Evolutionary conservation across 1,140 invertebrate species (phyloP).

Genomic region (Muscidifurax raptorellus): DNA sequence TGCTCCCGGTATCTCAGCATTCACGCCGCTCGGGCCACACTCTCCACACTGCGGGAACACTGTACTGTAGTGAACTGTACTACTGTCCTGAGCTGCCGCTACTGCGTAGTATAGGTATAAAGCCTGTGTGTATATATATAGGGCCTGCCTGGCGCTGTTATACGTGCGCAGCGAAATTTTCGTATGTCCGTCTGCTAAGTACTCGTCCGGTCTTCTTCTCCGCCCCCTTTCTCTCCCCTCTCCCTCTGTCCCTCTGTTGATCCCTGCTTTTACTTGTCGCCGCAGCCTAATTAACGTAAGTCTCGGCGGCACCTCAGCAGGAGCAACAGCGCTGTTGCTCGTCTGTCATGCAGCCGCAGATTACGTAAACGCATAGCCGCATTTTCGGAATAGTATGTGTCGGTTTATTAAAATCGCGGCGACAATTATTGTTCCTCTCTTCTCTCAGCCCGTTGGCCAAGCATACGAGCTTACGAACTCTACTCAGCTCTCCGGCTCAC

Average conservation of each 20-base stretch:
- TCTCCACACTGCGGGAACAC: background rate
- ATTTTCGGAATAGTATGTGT: constrained; percentile 22
- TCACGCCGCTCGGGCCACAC: background rate
- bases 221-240: background rate
- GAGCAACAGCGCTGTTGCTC: constrained; percentile 6
- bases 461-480: background rate
- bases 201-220: background rate
- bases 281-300: background rate
- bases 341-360: background rate
- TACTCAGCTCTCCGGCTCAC: background rate
- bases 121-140: background rate
- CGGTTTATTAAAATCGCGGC: constrained; percentile 2
- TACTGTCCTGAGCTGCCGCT: background rate
- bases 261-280: background rate
- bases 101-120: background rate
- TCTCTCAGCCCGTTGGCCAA: background rate
- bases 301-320: constrained; percentile 12
- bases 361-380: constrained; percentile 54
- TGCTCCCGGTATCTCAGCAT: background rate
- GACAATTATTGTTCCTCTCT: constrained; percentile 1
- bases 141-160: background rate
- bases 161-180: background rate
- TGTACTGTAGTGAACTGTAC: background rate
- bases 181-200: background rate
- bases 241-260: background rate